A percentile compares a stretch with the other conserved stretches of the same genome.
Conservation (phyloP, 2,113 vertebrate species). For the Girardinichthys multiradiatus region DNA sequence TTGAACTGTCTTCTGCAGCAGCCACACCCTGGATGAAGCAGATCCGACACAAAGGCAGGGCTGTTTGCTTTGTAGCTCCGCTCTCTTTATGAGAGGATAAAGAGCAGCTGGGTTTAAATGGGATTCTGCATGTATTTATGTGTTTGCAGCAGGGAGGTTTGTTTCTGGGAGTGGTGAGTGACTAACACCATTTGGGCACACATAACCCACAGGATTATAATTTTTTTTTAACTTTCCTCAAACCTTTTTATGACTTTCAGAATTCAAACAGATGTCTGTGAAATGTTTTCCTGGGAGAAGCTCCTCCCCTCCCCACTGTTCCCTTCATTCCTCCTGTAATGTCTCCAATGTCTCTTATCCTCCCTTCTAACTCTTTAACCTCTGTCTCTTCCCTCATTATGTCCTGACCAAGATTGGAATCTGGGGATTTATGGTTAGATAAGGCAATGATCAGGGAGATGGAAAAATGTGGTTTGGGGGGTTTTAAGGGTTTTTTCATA, state of each 20-base stretch:
- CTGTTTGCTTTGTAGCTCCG: constrained; percentile 4
- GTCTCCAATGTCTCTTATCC: constrained; percentile 20
- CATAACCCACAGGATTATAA: constrained; percentile 29
- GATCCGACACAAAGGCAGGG: constrained; percentile 11
- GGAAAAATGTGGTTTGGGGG: constrained; percentile 38
- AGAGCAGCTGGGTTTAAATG: background rate
- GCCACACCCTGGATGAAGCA: constrained; percentile 41
- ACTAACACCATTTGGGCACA: constrained; percentile 46
- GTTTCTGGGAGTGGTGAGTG: constrained; percentile 22
- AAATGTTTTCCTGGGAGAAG: constrained; percentile 41
- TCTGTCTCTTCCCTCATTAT: constrained; percentile 30
- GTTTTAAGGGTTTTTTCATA: constrained; percentile 1
- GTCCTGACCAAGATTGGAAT: constrained; percentile 37
- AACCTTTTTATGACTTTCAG: constrained; percentile 55
- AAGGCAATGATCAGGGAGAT: constrained; percentile 55
- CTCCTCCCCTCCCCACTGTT: constrained; percentile 17
- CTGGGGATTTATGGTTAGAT: constrained; percentile 58
- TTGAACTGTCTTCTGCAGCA: background rate
- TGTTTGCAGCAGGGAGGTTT: constrained; percentile 7
- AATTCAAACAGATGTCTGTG: constrained; percentile 62
- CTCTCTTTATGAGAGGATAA: background rate
- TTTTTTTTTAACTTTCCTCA: constrained; percentile 39
- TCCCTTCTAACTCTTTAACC: constrained; percentile 22
- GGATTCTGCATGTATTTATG: background rate
- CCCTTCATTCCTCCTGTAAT: constrained; percentile 32